These are phyloP conservation scores for Zaprionus capensis DNA, from an alignment of 1,140 invertebrate species.

Conservation along the genomic window DNA sequence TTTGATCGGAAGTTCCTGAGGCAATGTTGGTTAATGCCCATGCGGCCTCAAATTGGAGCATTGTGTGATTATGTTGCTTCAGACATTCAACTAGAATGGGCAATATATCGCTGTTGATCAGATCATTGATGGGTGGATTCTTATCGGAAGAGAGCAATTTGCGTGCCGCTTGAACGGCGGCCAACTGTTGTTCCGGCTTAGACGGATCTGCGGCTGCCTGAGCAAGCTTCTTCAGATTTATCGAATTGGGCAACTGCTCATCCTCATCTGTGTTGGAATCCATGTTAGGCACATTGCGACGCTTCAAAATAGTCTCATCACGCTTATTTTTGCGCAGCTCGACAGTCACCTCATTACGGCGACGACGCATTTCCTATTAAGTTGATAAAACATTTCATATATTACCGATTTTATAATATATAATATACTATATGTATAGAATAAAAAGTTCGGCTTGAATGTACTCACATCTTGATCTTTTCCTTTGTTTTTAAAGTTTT, in stretches of 20 bases:
- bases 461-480: slow-evolving; percentile 97
- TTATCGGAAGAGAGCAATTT: slow-evolving; percentile 98
- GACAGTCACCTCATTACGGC: slow-evolving; percentile 97
- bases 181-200: slow-evolving; percentile 90
- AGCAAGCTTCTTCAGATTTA: slow-evolving; percentile 87
- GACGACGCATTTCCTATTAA: slow-evolving; percentile 95
- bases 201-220: slow-evolving; percentile 89
- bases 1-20: slow-evolving; percentile 97
- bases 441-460: too few relatives aligned
- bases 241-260: slow-evolving; percentile 86
- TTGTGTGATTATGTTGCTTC: slow-evolving; percentile 93
- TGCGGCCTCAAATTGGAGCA: slow-evolving; percentile 98
- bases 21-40: slow-evolving; percentile 99
- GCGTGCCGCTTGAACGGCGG: slow-evolving; percentile 93
- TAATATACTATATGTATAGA: slow-evolving; percentile 4
- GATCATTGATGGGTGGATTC: slow-evolving; percentile 99
- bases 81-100: slow-evolving; percentile 97
- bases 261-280: slow-evolving; percentile 93
- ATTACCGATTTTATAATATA: slow-evolving; percentile 1
- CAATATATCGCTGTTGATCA: slow-evolving; percentile 96
- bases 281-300: slow-evolving; percentile 95
- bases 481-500: slow-evolving; percentile 98
- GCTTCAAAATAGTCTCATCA: slow-evolving; percentile 97
- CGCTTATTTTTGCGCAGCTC: slow-evolving; percentile 98
- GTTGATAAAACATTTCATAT: background rate